A percentile compares a stretch with the other conserved stretches of the same genome.
Conservation (phyloP, 1,140 invertebrate species). For the Hormaphis cornu region DNA sequence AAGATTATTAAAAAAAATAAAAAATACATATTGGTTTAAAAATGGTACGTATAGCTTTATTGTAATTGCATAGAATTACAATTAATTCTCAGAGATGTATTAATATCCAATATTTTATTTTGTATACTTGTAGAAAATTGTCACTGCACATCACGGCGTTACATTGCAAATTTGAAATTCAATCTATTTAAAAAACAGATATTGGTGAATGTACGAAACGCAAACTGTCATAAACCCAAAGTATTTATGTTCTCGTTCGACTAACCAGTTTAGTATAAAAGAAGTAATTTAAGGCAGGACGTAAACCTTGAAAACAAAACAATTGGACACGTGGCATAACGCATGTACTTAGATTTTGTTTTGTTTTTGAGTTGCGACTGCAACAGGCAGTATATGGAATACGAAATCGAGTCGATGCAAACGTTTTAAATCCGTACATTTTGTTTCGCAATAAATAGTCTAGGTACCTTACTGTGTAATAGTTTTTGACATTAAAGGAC, state of each 20-base stretch:
- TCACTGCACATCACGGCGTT: neutral
- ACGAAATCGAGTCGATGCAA: neutral
- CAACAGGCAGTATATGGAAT: too few species aligned
- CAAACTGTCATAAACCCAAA: neutral
- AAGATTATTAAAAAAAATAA: too few species aligned
- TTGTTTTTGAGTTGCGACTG: neutral
- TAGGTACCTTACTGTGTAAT: too few species aligned
- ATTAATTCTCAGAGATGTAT: too few species aligned
- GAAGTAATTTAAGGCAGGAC: neutral
- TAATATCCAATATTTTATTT: too few species aligned
- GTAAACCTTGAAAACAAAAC: constrained; percentile 27
- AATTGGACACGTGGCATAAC: neutral
- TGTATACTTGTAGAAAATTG: too few species aligned
- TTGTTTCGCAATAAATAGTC: too few species aligned
- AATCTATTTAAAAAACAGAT: constrained; percentile 4
- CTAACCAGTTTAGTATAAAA: constrained; percentile 7
- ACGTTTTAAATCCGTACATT: neutral
- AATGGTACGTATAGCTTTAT: too few species aligned
- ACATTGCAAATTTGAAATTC: neutral
- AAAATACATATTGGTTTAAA: too few species aligned
- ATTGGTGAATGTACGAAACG: neutral
- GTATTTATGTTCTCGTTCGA: neutral
- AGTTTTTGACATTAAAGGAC: neutral
- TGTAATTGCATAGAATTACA: too few species aligned
- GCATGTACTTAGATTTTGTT: neutral